Conservation (phyloP, 1,140 invertebrate species). For the Globodera rostochiensis region DNA sequence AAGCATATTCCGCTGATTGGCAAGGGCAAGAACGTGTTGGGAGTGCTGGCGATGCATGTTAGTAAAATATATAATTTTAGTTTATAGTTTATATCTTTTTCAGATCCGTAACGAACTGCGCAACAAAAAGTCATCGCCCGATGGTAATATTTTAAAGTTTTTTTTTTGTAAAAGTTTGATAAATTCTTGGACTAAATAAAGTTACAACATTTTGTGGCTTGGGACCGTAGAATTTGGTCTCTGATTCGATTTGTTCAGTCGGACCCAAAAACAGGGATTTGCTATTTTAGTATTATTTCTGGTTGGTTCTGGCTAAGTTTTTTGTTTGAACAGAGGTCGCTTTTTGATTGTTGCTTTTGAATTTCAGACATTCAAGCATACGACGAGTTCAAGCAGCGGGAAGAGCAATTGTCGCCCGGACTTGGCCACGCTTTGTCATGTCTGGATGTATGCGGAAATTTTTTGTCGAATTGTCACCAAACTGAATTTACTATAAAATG, state of each 20-base stretch:
- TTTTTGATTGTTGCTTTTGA: background rate
- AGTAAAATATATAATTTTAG: background rate
- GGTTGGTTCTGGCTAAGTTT: too few relatives aligned
- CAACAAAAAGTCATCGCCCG: background rate
- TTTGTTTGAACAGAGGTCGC: too few relatives aligned
- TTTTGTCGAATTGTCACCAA: background rate
- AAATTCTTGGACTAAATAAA: too few relatives aligned
- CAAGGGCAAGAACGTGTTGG: slow-evolving; percentile 40
- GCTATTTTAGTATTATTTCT: too few relatives aligned
- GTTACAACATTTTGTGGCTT: too few relatives aligned
- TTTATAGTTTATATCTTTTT: background rate
- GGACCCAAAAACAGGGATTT: too few relatives aligned
- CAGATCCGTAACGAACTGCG: background rate
- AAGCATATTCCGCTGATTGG: slow-evolving; percentile 42
- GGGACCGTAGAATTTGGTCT: too few relatives aligned
- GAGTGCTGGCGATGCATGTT: slow-evolving; percentile 37
- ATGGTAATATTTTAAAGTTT: background rate
- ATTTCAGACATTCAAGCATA: background rate
- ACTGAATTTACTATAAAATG: too few relatives aligned
- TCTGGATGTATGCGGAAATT: background rate
- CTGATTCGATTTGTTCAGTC: too few relatives aligned
- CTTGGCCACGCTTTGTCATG: background rate
- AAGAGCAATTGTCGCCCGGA: background rate
- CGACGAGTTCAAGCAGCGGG: background rate
- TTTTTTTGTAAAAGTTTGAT: too few relatives aligned